phyloP scores from a whole-genome alignment of 2,888 invertebrate species.

The Margaritifera margaritifera region DNA sequence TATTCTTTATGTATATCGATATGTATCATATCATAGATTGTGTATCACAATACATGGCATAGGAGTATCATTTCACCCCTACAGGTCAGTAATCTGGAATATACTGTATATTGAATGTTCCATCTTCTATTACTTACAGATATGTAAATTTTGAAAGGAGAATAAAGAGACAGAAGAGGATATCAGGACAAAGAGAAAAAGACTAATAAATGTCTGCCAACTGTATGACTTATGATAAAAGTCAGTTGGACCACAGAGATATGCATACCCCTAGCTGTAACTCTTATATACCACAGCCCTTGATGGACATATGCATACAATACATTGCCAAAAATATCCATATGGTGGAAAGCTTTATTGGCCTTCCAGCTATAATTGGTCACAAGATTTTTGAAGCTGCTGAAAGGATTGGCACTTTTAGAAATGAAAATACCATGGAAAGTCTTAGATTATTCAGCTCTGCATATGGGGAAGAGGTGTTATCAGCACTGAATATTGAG shows the following conservation, averaged over 20 bases:
- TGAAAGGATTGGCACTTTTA: conserved; percentile 14
- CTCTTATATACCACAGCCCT: background rate
- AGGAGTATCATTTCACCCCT: too few species aligned
- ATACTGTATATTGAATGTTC: conserved; percentile 1
- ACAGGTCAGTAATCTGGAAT: background rate
- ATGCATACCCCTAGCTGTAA: too few species aligned
- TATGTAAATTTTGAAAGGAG: background rate
- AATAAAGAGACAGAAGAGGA: background rate
- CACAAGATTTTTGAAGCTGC: conserved; percentile 26
- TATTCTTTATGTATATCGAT: too few species aligned
- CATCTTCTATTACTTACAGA: background rate
- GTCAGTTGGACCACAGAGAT: background rate
- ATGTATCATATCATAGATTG: too few species aligned
- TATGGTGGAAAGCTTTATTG: conserved; percentile 33
- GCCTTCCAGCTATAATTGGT: conserved; percentile 39
- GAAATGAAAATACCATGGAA: conserved; percentile 8
- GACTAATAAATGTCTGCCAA: too few species aligned
- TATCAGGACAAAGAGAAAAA: too few species aligned
- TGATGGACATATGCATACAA: conserved; percentile 24
- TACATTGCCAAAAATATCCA: conserved; percentile 27
- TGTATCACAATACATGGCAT: too few species aligned
- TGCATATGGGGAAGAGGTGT: conserved; percentile 21
- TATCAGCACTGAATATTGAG: conserved; percentile 16
- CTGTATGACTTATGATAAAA: background rate
- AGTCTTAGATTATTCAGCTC: background rate